Conservation (phyloP, 2,888 invertebrate species). For the Ichneumon xanthorius region DNA sequence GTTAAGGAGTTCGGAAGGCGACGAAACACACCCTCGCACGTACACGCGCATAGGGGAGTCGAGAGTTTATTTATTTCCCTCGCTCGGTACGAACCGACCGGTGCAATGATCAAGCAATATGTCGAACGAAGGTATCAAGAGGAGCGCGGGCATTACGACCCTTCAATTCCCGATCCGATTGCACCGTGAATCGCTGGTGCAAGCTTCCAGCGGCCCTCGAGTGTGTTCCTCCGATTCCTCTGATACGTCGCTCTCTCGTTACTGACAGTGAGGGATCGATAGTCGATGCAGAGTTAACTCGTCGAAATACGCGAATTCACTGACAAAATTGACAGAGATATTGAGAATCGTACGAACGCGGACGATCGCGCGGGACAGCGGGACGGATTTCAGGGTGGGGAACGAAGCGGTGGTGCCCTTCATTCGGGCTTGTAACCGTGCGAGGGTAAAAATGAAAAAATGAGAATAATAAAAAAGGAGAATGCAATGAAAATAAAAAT, state of each 20-base stretch:
- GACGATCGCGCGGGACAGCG: conserved; percentile 27
- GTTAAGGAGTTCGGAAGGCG: conserved; percentile 21
- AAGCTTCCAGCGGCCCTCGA: background rate
- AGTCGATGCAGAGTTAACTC: conserved; percentile 37
- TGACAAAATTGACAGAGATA: conserved; percentile 54
- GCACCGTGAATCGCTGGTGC: conserved; percentile 30
- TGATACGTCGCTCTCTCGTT: background rate
- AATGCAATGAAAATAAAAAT: conserved; percentile 15
- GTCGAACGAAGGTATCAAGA: background rate
- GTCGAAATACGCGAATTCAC: conserved; percentile 49
- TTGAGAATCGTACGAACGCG: conserved; percentile 37
- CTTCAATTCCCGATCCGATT: conserved; percentile 42
- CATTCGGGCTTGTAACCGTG: conserved; percentile 1
- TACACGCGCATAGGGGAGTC: background rate
- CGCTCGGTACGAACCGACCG: background rate
- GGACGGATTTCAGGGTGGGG: background rate
- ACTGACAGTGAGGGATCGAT: conserved; percentile 45
- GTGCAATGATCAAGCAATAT: background rate
- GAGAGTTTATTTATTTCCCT: background rate
- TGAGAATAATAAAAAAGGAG: conserved; percentile 8
- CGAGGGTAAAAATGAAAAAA: conserved; percentile 13
- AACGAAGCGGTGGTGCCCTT: conserved; percentile 17
- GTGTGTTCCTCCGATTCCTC: conserved; percentile 3
- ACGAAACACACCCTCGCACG: background rate
- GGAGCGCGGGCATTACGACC: background rate